Evolutionary conservation across 1,140 invertebrate genomes (phyloP), one percentile per base, ranked within the genome.

Genomic region (Drosophila melanica): DNA sequence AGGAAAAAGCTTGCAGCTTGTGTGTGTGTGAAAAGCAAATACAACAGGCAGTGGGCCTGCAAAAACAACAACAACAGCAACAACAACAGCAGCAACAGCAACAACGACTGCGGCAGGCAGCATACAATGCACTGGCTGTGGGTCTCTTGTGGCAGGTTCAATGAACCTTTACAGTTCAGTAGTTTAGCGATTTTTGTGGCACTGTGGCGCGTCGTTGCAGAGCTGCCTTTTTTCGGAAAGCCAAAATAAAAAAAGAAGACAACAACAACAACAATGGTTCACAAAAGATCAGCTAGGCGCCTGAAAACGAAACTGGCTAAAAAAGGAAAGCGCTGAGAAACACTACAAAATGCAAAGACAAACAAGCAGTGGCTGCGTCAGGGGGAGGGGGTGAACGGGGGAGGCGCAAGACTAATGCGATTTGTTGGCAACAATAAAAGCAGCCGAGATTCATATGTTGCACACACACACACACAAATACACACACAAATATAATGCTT

Each of bases 161-260:
- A 66, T 89, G 84, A 89, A 89, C 84, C 70, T 80, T 89, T 80
- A 84, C 84, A 89, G 84, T 89, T 89, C 84, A 89, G 79, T 89
- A 89, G 84, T 89, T 89, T 89, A 89, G 77, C 85, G 77, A 89
- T 89, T 89, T 89, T 80, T 82, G 54, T 74, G 71, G 35, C 78
- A 84, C 71, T 77, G 63, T 75, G 66, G 62, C 74, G 27, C 37
- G 27, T 12, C 20, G 20, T 23, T 23, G 20, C 62, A 39, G 20
- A 58, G 69, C 59, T 63, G 58, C 55, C 44, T 60, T 39, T 79
- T 82, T 75, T 79, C 73, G 64, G 64, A 63, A 78, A 75, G 66
- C 51, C 57, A 27, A 75, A 64, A 75, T 71, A 33, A 33, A 9
- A 12, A 75, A 42, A 37, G 44, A 53, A 16, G 47, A 33, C 59